These are phyloP conservation scores for Percina caprodes DNA, from an alignment of 2,113 vertebrate species.

Conservation along the genomic window DNA sequence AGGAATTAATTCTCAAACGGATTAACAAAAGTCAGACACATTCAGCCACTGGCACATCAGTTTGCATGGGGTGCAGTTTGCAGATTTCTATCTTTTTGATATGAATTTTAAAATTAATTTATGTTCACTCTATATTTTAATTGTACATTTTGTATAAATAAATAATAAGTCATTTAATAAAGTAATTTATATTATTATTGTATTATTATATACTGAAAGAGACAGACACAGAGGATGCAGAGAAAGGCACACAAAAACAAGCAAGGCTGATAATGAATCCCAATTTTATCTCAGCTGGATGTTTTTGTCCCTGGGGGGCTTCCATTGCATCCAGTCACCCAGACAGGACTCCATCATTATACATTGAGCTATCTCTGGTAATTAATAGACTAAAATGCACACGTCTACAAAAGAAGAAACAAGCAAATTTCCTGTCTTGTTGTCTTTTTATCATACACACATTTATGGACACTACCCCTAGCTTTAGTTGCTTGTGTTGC, in stretches of 20 bases:
- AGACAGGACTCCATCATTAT: constrained; percentile 1
- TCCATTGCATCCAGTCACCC: not conserved
- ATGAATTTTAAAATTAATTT: no score
- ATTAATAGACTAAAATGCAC: not conserved
- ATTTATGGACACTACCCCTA: not conserved
- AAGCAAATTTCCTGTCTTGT: not conserved
- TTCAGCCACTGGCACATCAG: not conserved
- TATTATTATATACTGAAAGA: not conserved
- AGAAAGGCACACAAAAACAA: constrained; percentile 9
- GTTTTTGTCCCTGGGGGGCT: constrained; percentile 24
- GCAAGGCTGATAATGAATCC: constrained; percentile 35
- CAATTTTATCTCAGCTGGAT: constrained; percentile 42
- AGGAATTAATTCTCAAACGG: constrained; percentile 46
- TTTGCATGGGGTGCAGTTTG: no score
- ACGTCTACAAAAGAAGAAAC: not conserved
- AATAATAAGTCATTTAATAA: no score
- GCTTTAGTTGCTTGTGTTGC: constrained; percentile 26
- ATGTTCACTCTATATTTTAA: no score
- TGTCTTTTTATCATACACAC: not conserved
- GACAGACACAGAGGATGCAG: not conserved
- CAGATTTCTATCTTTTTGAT: no score
- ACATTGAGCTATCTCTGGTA: not conserved
- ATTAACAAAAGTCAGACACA: constrained; percentile 44
- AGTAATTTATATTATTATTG: no score
- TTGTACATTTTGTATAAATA: no score